These are phyloP conservation scores for Nasonia longicornis DNA, from an alignment of 1,140 invertebrate genomes.

Conservation along the genomic window DNA sequence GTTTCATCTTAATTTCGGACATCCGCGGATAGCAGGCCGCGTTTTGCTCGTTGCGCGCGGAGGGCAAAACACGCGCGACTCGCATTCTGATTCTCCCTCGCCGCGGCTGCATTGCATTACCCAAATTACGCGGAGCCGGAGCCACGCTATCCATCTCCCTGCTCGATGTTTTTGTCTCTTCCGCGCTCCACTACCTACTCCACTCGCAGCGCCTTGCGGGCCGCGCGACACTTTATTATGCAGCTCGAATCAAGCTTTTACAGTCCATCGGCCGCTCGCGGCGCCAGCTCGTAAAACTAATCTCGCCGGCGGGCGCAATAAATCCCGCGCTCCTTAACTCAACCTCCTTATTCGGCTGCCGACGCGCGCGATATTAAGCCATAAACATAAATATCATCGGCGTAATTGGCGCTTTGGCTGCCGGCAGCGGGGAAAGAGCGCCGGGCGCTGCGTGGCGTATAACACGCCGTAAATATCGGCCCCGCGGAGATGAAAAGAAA, in stretches of 20 bases:
- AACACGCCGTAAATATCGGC: neutral
- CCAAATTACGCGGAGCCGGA: neutral
- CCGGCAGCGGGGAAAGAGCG: too few species aligned
- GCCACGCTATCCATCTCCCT: neutral
- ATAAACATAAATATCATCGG: slow-evolving; percentile 1
- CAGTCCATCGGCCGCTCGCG: neutral
- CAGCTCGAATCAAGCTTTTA: neutral
- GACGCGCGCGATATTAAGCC: neutral
- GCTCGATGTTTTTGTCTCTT: neutral
- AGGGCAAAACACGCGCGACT: neutral
- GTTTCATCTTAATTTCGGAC: slow-evolving; percentile 38
- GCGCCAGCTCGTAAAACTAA: neutral
- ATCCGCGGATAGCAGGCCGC: too few species aligned
- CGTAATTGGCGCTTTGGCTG: neutral
- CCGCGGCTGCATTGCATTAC: slow-evolving; percentile 15
- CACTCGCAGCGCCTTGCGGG: too few species aligned
- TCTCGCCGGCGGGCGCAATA: neutral
- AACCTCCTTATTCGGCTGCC: too few species aligned
- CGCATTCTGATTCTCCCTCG: neutral
- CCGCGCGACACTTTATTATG: too few species aligned
- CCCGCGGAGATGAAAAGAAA: neutral
- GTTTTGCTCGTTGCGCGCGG: neutral
- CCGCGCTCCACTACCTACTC: too few species aligned
- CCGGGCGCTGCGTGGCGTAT: neutral
- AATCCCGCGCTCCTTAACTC: neutral